Percentiles rank a stretch among this genome's conserved stretches.
Conservation (phyloP, 2,888 invertebrate species). For the Lumbricus terrestris region DNA sequence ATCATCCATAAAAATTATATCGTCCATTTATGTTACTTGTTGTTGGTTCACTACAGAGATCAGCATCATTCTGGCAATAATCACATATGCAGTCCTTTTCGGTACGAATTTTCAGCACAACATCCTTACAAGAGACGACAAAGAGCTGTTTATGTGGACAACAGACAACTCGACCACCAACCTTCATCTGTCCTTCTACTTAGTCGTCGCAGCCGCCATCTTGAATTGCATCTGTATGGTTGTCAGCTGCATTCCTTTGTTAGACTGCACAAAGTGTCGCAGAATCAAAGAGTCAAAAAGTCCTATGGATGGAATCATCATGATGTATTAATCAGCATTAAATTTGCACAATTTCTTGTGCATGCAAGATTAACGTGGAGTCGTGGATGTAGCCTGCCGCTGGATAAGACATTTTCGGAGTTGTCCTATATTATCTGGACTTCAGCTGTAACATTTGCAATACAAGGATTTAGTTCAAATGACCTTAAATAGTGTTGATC, state of each 20-base stretch:
- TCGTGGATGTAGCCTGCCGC: background rate
- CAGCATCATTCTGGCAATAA: background rate
- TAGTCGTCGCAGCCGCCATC: background rate
- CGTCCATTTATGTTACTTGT: too few species aligned
- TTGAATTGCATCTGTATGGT: background rate
- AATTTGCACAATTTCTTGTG: background rate
- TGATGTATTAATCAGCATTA: background rate
- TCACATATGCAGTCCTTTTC: slow-evolving; percentile 3
- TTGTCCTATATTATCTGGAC: background rate
- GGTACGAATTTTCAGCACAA: background rate
- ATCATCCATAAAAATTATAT: too few species aligned
- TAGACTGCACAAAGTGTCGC: background rate
- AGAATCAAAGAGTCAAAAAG: background rate
- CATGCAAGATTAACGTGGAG: background rate
- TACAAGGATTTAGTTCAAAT: background rate
- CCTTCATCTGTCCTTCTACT: background rate
- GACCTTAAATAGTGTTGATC: background rate
- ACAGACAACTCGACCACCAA: background rate
- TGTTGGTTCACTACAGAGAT: background rate
- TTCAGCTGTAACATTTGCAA: background rate
- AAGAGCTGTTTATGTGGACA: background rate
- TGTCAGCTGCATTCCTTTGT: background rate
- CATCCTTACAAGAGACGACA: background rate
- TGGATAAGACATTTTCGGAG: background rate
- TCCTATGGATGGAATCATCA: background rate